Conservation (phyloP, 2,113 vertebrate genomes). For the Marmota monax region DNA sequence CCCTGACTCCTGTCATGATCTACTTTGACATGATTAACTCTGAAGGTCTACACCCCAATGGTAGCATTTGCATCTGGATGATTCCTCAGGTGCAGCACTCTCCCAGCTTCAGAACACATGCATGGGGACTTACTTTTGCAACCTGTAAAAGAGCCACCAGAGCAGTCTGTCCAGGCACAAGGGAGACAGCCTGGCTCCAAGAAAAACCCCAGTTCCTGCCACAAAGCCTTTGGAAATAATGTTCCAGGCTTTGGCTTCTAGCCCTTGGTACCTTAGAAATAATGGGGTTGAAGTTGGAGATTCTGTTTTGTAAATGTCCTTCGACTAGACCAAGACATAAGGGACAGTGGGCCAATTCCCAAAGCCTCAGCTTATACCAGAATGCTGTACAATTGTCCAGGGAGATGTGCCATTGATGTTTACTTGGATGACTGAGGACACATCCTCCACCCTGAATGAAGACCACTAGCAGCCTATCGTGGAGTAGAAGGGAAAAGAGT, state of each 20-base stretch:
- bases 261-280: neutral
- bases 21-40: neutral
- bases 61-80: too few relatives aligned
- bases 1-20: neutral
- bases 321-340: neutral
- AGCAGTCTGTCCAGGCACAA: neutral
- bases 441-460: neutral
- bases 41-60: accelerated
- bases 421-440: neutral
- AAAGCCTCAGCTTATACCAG: neutral
- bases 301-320: neutral
- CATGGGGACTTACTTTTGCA: neutral
- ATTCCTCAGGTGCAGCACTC: accelerated
- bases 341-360: neutral
- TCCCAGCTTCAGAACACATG: neutral
- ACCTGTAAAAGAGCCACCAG: neutral
- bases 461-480: neutral
- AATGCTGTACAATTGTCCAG: neutral
- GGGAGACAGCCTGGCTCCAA: neutral
- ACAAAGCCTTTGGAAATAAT: neutral
- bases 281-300: neutral
- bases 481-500: neutral
- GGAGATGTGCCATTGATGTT: neutral
- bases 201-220: neutral
- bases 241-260: neutral